These are phyloP conservation scores for Tridacna gigas DNA, from an alignment of 2,888 invertebrate species.

Conservation along the genomic window DNA sequence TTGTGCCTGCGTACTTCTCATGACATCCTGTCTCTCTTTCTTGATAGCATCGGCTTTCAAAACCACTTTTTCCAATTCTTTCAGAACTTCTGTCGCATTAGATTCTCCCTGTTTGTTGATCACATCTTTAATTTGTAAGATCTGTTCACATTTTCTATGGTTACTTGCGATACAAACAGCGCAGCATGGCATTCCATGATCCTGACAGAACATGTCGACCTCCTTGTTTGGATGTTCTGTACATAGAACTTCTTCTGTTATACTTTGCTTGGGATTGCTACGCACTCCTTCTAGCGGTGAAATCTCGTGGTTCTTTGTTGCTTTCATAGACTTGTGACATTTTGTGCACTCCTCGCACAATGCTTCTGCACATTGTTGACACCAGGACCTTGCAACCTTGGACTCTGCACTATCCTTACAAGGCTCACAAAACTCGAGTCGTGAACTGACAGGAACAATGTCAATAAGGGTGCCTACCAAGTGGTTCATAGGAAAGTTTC, in stretches of 20 bases:
- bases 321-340: slow-evolving; percentile 67
- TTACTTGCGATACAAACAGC: slow-evolving; percentile 62
- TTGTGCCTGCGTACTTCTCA: slow-evolving; percentile 55
- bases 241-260: slow-evolving; percentile 62
- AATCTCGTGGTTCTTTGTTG: slow-evolving; percentile 64
- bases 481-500: slow-evolving; percentile 67
- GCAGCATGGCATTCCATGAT: slow-evolving; percentile 66
- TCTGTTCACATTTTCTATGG: slow-evolving; percentile 62
- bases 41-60: slow-evolving; percentile 53
- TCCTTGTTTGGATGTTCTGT: slow-evolving; percentile 60
- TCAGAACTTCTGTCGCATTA: slow-evolving; percentile 50
- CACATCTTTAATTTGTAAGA: slow-evolving; percentile 61
- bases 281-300: slow-evolving; percentile 60
- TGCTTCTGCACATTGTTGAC: slow-evolving; percentile 66
- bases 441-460: slow-evolving; percentile 55
- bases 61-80: slow-evolving; percentile 56
- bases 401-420: slow-evolving; percentile 61
- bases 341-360: slow-evolving; percentile 66
- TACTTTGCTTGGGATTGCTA: slow-evolving; percentile 62
- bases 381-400: slow-evolving; percentile 65
- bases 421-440: slow-evolving; percentile 66
- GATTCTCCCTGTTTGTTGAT: slow-evolving; percentile 41
- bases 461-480: slow-evolving; percentile 65
- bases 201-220: slow-evolving; percentile 67
- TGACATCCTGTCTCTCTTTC: slow-evolving; percentile 58